Conservation (phyloP, 2,113 vertebrate species). For the Nestor notabilis region DNA sequence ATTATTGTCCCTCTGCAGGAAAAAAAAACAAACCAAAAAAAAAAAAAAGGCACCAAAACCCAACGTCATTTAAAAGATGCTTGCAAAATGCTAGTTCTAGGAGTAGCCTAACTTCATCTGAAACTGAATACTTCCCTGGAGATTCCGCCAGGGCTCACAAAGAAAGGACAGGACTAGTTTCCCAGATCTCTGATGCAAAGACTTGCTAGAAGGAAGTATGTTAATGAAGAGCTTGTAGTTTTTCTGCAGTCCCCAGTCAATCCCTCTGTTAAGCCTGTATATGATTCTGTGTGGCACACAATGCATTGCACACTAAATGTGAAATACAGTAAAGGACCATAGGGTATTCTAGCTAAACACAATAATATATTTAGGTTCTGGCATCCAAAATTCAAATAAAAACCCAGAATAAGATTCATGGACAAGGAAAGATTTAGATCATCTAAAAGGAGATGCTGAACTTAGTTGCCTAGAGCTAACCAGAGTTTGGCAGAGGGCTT, state of each 20-base stretch:
- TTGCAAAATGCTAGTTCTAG: background rate
- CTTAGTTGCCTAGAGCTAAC: background rate
- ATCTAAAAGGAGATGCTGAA: background rate
- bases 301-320: background rate
- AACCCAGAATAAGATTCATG: background rate
- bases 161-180: background rate
- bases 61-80: background rate
- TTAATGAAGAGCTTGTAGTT: background rate
- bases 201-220: background rate
- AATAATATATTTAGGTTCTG: background rate
- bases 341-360: background rate
- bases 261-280: background rate
- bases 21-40: background rate
- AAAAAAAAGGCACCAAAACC: background rate
- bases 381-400: background rate
- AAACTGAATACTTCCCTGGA: background rate
- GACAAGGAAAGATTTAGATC: background rate
- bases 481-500: background rate
- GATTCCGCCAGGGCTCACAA: background rate
- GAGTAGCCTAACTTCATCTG: background rate
- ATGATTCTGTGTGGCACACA: background rate
- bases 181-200: background rate
- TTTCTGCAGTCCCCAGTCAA: fast-evolving
- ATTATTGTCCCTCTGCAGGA: background rate
- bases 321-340: background rate